Base-by-base conservation (phyloP, 2,113 vertebrate species). In the Bostrychus sinensis region DNA sequence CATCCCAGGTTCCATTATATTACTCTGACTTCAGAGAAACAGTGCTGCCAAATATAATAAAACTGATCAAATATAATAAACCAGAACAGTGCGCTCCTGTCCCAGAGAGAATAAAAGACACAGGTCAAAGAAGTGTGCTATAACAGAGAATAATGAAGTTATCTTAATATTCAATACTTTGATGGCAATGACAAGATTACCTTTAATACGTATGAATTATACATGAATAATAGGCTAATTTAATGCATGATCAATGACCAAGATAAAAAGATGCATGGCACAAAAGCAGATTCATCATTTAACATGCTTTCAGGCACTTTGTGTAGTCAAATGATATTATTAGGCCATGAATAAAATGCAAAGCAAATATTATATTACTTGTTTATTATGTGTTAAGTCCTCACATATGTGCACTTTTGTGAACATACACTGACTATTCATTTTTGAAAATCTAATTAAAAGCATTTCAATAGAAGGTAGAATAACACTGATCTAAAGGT, bases 61-160 rank as follows among this genome's bases (percentile, higher is more conserved):
- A 48, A 16, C 48, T 51, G 48, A 28, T 51, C 48, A 51, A 51
- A 51, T 28, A 51, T 51, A 23, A 28, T 51, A 51, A 51, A 51
- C 12, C 13, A 9, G 7, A n/a, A 28, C 25, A n/a, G 1, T 8
- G 19, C 19, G 19, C 48, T 25, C 12, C 45, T 48, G 22, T 48
- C 13, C 13, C 5, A n/a, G 13, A 8, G 14, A 51, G 48, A 51
- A 28, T 14, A 14, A 51, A n/a, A 8, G 7, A 9, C 7, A 1
- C 1, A 16, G 14, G 13, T n/a, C 13, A 28, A 6, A 14, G 48
- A 51, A 30, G 25, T n/a, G 22, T 1, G 22, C 1, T 13, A 7
- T 39, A 13, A 4, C 19, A 48, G 22, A 48, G 26, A 28, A 16
- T 51, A 26, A 51, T 51, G 12, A 51, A 16, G 25, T 51, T 30